These are phyloP conservation scores for Apocrypta bakeri DNA, from an alignment of 1,140 invertebrate genomes.

Conservation along the genomic window DNA sequence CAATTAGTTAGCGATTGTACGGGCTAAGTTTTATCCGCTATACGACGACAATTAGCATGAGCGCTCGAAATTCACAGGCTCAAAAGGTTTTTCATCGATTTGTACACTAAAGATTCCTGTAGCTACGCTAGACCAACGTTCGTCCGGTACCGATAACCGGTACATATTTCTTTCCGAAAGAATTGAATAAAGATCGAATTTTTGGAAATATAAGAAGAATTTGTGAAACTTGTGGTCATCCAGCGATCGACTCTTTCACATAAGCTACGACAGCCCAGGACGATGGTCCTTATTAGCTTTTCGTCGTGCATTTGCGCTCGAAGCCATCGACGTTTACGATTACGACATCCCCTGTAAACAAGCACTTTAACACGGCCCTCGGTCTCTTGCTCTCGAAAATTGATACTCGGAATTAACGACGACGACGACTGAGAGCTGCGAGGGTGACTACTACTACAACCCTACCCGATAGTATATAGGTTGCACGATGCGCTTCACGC, in stretches of 20 bases:
- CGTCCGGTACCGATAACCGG: too few relatives aligned
- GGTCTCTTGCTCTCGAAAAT: conserved; percentile 26
- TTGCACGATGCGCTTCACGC: background rate
- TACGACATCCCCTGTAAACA: conserved; percentile 29
- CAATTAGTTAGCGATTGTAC: too few relatives aligned
- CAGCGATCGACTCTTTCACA: background rate
- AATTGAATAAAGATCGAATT: too few relatives aligned
- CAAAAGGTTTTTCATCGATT: conserved; percentile 29
- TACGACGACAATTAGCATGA: conserved; percentile 27
- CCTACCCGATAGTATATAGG: background rate
- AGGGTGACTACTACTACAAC: background rate
- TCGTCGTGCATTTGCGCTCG: background rate
- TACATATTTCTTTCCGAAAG: too few relatives aligned
- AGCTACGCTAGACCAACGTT: background rate
- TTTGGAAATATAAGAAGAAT: too few relatives aligned
- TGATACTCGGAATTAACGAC: conserved; percentile 32
- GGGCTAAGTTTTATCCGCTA: background rate
- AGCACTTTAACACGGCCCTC: conserved; percentile 15
- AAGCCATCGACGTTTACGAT: conserved; percentile 28
- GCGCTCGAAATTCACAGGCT: conserved; percentile 13
- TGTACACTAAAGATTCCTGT: conserved; percentile 40
- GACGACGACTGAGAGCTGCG: background rate
- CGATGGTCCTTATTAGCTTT: conserved; percentile 23
- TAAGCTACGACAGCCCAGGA: background rate
- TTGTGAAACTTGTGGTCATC: too few relatives aligned